phyloP scores from a whole-genome alignment of 2,113 vertebrate species.

The Dunckerocampus dactyliophorus region DNA sequence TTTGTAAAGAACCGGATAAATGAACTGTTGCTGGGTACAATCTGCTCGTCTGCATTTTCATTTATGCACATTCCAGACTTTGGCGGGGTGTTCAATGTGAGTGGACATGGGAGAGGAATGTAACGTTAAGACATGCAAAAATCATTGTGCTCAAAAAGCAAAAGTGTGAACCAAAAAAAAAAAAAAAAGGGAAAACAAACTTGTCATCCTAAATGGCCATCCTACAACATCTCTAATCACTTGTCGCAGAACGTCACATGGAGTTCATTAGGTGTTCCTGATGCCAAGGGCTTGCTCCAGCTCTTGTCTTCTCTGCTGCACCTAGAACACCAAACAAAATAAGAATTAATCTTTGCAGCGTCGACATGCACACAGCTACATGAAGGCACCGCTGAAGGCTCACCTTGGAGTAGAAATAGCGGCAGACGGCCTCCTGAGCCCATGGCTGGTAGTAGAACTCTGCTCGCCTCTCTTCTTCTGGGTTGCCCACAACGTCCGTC shows the following conservation, averaged over 20 bases:
- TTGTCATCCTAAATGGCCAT: slow-evolving; percentile 30
- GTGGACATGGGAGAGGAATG: slow-evolving; percentile 49
- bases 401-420: slow-evolving; percentile 99
- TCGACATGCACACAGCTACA: neutral
- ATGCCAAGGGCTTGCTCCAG: slow-evolving; percentile 97
- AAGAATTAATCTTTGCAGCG: neutral
- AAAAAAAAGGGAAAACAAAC: slow-evolving; percentile 11
- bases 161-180: slow-evolving; percentile 3
- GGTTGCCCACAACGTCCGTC: slow-evolving; percentile 97
- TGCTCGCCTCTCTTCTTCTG: slow-evolving; percentile 92
- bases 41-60: slow-evolving; percentile 15
- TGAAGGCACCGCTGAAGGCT: neutral
- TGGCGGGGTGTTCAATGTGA: slow-evolving; percentile 20
- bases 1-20: neutral
- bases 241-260: neutral
- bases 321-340: slow-evolving; percentile 67
- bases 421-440: slow-evolving; percentile 96
- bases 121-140: slow-evolving; percentile 45
- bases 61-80: slow-evolving; percentile 21
- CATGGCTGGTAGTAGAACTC: slow-evolving; percentile 99
- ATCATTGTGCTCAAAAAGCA: slow-evolving; percentile 26
- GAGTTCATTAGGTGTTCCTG: slow-evolving; percentile 82
- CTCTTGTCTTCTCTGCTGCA: slow-evolving; percentile 96
- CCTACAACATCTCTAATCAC: neutral
- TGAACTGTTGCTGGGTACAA: slow-evolving; percentile 12